These are phyloP conservation scores for Deroplatys truncata DNA, from an alignment of 2,888 invertebrate genomes.

Conservation along the genomic window DNA sequence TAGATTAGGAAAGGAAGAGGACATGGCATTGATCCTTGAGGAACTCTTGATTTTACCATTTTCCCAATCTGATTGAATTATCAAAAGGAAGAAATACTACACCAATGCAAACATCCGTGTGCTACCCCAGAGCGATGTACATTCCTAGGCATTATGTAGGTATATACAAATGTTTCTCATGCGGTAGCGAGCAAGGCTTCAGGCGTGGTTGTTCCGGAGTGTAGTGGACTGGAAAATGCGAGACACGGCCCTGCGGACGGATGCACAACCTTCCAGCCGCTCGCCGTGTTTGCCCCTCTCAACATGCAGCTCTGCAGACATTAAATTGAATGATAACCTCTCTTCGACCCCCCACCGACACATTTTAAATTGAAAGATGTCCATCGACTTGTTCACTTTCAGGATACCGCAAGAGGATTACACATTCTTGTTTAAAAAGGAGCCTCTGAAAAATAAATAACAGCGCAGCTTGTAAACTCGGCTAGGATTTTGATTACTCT, in stretches of 20 bases:
- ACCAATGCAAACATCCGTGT: too few species aligned
- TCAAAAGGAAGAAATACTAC: too few species aligned
- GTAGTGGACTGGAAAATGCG: conserved; percentile 13
- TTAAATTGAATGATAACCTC: not conserved
- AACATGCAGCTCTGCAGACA: not conserved
- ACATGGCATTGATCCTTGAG: too few species aligned
- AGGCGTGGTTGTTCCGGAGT: conserved; percentile 4
- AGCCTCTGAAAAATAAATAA: not conserved
- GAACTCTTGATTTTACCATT: too few species aligned
- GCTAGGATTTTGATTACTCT: too few species aligned
- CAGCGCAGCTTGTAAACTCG: not conserved
- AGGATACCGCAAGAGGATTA: not conserved
- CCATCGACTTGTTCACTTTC: not conserved
- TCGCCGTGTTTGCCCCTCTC: not conserved
- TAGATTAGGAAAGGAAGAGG: too few species aligned
- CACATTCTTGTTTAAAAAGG: not conserved
- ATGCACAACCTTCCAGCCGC: not conserved
- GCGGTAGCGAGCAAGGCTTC: not conserved
- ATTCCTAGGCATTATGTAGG: not conserved
- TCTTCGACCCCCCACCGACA: not conserved
- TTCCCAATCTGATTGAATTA: too few species aligned
- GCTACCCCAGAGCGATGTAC: too few species aligned
- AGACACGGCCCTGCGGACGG: conserved; percentile 2
- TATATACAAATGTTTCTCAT: not conserved
- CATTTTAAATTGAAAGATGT: not conserved